Percentiles rank a stretch among this genome's conserved stretches.
phyloP scores from a whole-genome alignment of 2,113 vertebrate genomes.

The Gnathonemus echidnorhynchus region DNA sequence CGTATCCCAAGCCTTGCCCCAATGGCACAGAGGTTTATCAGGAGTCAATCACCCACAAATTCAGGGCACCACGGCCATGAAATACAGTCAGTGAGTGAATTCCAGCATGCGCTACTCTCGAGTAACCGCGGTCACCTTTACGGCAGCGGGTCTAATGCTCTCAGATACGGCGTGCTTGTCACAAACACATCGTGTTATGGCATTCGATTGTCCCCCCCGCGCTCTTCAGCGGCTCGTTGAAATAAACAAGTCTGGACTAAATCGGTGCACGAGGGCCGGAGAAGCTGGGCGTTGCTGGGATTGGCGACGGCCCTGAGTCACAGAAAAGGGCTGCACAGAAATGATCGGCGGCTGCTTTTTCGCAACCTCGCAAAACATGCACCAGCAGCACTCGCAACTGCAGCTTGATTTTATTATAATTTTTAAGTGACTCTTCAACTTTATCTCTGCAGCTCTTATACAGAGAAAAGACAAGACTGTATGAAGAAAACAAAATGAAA shows the following conservation, averaged over 20 bases:
- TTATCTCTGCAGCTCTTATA: background rate
- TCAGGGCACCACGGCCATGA: background rate
- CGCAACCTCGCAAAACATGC: background rate
- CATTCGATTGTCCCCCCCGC: background rate
- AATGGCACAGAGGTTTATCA: background rate
- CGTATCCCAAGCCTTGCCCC: background rate
- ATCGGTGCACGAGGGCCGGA: background rate
- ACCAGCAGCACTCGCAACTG: background rate
- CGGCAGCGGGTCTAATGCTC: background rate
- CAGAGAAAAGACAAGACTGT: background rate
- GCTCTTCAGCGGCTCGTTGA: background rate
- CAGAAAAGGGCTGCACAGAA: background rate
- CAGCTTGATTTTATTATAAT: background rate
- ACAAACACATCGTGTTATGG: background rate
- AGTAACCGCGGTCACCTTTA: background rate
- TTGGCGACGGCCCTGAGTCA: background rate
- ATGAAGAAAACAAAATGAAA: background rate
- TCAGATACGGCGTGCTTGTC: background rate
- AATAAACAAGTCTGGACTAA: background rate
- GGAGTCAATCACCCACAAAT: background rate
- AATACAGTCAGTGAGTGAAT: background rate
- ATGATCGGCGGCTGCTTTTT: background rate
- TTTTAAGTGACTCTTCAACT: background rate
- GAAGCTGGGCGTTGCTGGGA: background rate
- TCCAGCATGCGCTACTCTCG: background rate